Evolutionary conservation across 2,888 invertebrate species (phyloP).

Genomic region (Drosophila ochracea): DNA sequence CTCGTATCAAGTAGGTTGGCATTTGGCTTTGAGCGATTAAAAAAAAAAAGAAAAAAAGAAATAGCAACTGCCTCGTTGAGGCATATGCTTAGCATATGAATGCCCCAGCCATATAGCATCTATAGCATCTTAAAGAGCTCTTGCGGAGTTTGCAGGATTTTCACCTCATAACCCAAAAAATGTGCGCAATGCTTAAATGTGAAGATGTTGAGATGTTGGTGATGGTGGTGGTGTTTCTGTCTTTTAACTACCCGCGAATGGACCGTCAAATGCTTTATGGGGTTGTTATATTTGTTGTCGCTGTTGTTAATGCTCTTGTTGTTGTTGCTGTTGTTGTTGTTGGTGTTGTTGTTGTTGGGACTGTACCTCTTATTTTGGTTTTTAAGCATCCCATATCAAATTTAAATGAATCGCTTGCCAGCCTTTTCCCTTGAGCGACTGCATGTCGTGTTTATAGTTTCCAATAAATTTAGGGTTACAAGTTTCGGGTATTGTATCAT

Average conservation of each 20-base stretch:
- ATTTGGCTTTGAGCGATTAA: conserved; percentile 79
- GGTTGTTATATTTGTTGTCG: conserved; percentile 62
- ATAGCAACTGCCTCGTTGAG: conserved; percentile 48
- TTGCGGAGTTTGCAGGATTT: conserved; percentile 56
- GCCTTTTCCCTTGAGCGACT: conserved; percentile 55
- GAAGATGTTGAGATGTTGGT: conserved; percentile 31
- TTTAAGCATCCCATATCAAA: conserved; percentile 77
- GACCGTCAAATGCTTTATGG: conserved; percentile 75
- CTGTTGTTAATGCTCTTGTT: conserved; percentile 5
- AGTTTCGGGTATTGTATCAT: neutral
- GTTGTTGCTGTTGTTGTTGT: conserved; percentile 46
- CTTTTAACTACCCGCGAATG: conserved; percentile 76
- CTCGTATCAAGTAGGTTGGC: conserved; percentile 41
- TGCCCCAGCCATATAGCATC: conserved; percentile 6
- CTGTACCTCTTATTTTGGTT: conserved; percentile 34
- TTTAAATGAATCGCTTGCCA: conserved; percentile 73
- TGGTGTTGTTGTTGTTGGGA: conserved; percentile 64
- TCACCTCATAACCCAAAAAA: conserved; percentile 78
- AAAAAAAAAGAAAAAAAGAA: conserved; percentile 42
- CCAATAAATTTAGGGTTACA: conserved; percentile 70
- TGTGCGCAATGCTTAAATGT: conserved; percentile 9
- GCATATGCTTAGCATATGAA: conserved; percentile 61
- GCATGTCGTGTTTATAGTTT: conserved; percentile 60
- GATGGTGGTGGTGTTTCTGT: conserved; percentile 59
- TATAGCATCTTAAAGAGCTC: conserved; percentile 64